Evolutionary conservation across 37 sponge, comb jelly and placozoan genomes (phyloP).

Genomic region (Agelas oroides): DNA sequence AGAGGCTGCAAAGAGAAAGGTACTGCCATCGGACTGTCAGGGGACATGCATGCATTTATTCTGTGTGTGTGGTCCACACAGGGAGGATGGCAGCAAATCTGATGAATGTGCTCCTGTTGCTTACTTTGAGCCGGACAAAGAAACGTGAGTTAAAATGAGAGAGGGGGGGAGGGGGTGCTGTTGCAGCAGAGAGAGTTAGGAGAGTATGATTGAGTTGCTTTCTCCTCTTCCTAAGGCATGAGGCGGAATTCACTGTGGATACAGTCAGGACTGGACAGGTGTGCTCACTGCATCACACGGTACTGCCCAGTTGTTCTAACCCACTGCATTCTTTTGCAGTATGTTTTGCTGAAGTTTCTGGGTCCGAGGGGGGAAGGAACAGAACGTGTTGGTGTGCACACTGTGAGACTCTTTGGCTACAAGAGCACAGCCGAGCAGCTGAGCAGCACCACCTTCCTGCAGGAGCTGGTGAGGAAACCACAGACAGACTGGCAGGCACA

Average conservation of each 20-base stretch:
- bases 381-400: slow-evolving; percentile 55
- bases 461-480: slow-evolving; percentile 18
- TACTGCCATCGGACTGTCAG: neutral
- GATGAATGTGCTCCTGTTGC: slow-evolving; percentile 20
- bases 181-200: neutral
- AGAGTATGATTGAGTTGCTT: no score
- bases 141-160: slow-evolving; percentile 43
- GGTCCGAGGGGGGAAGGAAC: slow-evolving; percentile 21
- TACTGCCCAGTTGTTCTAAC: no score
- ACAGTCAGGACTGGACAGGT: slow-evolving; percentile 10
- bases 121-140: slow-evolving; percentile 51
- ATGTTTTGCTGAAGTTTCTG: slow-evolving; percentile 57
- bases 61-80: neutral
- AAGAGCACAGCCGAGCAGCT: neutral
- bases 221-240: neutral
- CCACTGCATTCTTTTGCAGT: slow-evolving; percentile 1
- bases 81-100: neutral
- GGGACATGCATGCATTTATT: neutral
- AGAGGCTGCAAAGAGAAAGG: slow-evolving; percentile 7
- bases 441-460: neutral
- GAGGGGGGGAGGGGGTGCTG: no score
- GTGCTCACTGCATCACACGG: no score
- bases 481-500: neutral
- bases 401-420: slow-evolving; percentile 58
- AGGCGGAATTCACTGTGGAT: neutral